Percentiles rank a stretch among this genome's conserved stretches.
phyloP scores from a whole-genome alignment of 2,888 invertebrate species.

The Cataglyphis livida region DNA sequence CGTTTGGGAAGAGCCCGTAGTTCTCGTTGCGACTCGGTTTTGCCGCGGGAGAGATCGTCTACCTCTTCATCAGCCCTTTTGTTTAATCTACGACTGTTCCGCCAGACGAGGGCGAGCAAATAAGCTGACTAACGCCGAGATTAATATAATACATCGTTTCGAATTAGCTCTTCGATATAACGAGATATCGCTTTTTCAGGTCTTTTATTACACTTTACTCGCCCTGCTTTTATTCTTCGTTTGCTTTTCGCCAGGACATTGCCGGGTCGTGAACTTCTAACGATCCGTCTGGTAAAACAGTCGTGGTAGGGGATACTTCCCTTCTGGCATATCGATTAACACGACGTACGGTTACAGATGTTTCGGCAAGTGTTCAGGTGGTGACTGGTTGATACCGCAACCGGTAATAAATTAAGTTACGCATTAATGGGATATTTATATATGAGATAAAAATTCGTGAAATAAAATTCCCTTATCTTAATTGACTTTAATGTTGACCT shows the following conservation, averaged over 20 bases:
- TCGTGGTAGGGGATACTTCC: conserved; percentile 38
- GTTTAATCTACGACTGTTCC: conserved; percentile 50
- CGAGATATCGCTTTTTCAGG: conserved; percentile 23
- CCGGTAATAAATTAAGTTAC: background rate
- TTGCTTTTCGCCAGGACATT: conserved; percentile 28
- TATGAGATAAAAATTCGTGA: background rate
- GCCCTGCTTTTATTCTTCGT: conserved; percentile 15
- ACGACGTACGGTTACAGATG: conserved; percentile 59
- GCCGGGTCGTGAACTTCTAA: conserved; percentile 4
- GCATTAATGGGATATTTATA: background rate
- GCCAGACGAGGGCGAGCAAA: conserved; percentile 30
- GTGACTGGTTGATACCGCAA: conserved; percentile 63
- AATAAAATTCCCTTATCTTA: background rate
- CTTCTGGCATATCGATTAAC: conserved; percentile 49
- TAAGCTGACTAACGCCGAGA: conserved; percentile 50
- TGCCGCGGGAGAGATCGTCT: conserved; percentile 42
- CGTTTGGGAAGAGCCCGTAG: background rate
- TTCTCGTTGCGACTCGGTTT: conserved; percentile 22
- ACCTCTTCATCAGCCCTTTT: conserved; percentile 21
- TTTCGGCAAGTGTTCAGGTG: conserved; percentile 66
- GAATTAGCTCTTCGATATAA: conserved; percentile 47
- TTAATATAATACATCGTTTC: conserved; percentile 51
- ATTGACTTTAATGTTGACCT: background rate
- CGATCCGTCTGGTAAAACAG: conserved; percentile 26
- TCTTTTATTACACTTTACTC: conserved; percentile 12